Evolutionary conservation across 2,113 vertebrate genomes (phyloP).

Genomic region (Cavia porcellus): DNA sequence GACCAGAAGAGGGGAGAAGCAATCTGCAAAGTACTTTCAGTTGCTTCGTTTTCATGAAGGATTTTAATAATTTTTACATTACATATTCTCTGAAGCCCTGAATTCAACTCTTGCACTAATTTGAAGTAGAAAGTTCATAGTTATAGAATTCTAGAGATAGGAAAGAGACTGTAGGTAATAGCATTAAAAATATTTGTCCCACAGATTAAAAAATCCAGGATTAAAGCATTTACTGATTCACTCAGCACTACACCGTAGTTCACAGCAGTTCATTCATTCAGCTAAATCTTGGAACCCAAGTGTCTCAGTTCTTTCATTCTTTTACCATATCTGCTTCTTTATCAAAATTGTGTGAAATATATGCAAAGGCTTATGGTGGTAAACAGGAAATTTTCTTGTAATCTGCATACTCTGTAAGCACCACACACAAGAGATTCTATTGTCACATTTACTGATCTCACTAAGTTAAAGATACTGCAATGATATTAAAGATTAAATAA

Average conservation of each 20-base stretch:
- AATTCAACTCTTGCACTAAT: not conserved
- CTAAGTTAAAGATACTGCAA: not conserved
- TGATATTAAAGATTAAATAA: not conserved
- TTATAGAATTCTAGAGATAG: not conserved
- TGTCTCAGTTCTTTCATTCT: not conserved
- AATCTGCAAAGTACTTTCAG: not conserved
- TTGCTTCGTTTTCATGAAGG: not conserved
- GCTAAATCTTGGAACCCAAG: not conserved
- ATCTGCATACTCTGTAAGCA: not conserved
- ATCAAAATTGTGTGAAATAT: not conserved
- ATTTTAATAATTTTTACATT: not conserved
- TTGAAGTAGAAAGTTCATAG: constrained; percentile 19
- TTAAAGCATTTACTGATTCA: constrained; percentile 12
- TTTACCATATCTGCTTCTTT: not conserved
- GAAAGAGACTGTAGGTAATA: not conserved
- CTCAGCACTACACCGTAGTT: not conserved
- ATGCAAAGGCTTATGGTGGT: not conserved
- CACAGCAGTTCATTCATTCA: not conserved
- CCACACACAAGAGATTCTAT: not conserved
- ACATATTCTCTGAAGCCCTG: not conserved
- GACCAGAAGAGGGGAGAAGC: not conserved
- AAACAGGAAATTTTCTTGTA: not conserved
- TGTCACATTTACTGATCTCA: not conserved
- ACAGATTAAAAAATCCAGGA: not conserved
- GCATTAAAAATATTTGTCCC: not conserved